Evolutionary conservation across 2,113 vertebrate species (phyloP).

Genomic region (Lates calcarifer): DNA sequence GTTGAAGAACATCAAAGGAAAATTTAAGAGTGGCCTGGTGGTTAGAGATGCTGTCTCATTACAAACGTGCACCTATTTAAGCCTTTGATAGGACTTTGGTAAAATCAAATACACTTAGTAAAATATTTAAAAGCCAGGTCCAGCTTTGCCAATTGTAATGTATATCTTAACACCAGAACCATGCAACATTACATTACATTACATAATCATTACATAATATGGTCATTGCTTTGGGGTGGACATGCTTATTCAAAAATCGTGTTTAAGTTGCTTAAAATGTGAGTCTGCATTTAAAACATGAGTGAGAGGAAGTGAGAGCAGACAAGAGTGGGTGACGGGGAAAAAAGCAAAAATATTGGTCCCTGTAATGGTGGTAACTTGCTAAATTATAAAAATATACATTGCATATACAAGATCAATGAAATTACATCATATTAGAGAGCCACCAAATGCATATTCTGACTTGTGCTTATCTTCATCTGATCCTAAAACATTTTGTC

Average conservation of each 20-base stretch:
- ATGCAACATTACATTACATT: neutral
- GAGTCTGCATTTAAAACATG: neutral
- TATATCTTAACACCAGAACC: neutral
- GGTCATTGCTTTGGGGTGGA: neutral
- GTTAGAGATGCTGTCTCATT: neutral
- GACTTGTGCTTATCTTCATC: neutral
- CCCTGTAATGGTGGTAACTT: neutral
- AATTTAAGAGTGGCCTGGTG: neutral
- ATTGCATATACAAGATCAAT: too few relatives aligned
- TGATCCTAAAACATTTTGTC: neutral
- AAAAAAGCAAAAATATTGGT: neutral
- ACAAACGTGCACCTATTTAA: neutral
- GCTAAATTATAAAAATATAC: neutral
- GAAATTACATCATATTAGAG: neutral
- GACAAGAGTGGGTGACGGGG: neutral
- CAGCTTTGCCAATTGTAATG: neutral
- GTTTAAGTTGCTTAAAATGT: neutral
- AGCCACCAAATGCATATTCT: neutral
- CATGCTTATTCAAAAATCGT: neutral
- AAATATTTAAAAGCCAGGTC: too few relatives aligned
- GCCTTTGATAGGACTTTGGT: neutral
- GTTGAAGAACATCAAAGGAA: neutral
- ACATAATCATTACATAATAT: neutral
- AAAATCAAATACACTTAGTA: too few relatives aligned
- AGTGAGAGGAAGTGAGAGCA: neutral